A percentile compares a stretch with the other conserved stretches of the same genome.
These are phyloP conservation scores for Sebastes umbrosus DNA, from an alignment of 2,797 vertebrate genomes.

Conservation along the genomic window DNA sequence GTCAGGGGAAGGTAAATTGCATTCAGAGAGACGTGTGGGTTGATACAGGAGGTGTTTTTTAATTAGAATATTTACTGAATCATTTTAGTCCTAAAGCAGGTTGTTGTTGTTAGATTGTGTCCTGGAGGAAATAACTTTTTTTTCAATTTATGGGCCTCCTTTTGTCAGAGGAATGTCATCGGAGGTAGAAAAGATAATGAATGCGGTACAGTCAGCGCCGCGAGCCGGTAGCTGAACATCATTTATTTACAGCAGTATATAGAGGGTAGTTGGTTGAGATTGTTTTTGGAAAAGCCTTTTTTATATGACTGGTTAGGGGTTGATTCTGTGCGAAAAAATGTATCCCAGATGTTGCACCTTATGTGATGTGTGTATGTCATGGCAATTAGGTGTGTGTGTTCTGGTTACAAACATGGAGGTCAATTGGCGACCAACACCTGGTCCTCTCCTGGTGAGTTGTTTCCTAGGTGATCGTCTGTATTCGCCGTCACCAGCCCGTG, in stretches of 20 bases:
- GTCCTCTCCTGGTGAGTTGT: conserved; percentile 32
- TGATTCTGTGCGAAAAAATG: background rate
- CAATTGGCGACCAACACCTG: conserved; percentile 32
- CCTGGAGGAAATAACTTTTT: conserved; percentile 21
- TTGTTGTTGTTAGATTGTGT: conserved; percentile 19
- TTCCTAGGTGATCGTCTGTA: conserved; percentile 56
- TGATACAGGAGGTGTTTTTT: conserved; percentile 27
- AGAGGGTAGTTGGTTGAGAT: conserved; percentile 11
- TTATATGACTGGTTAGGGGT: background rate
- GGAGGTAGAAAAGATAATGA: conserved; percentile 13
- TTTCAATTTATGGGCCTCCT: background rate
- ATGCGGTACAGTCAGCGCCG: background rate
- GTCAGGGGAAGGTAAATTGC: background rate
- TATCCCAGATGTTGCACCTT: background rate
- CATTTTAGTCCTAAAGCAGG: conserved; percentile 4
- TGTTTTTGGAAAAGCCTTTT: conserved; percentile 18
- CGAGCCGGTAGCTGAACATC: conserved; percentile 5
- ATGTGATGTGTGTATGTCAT: background rate
- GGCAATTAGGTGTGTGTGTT: background rate
- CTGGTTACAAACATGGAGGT: conserved; percentile 32
- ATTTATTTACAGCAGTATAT: conserved; percentile 33
- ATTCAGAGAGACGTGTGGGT: conserved; percentile 19
- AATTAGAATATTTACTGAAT: conserved; percentile 28
- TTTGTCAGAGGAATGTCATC: conserved; percentile 12
- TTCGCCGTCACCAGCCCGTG: conserved; percentile 36